Base-by-base conservation (phyloP, 37 sponge, comb jelly and placozoan species). In the Aplysina aerophoba region DNA sequence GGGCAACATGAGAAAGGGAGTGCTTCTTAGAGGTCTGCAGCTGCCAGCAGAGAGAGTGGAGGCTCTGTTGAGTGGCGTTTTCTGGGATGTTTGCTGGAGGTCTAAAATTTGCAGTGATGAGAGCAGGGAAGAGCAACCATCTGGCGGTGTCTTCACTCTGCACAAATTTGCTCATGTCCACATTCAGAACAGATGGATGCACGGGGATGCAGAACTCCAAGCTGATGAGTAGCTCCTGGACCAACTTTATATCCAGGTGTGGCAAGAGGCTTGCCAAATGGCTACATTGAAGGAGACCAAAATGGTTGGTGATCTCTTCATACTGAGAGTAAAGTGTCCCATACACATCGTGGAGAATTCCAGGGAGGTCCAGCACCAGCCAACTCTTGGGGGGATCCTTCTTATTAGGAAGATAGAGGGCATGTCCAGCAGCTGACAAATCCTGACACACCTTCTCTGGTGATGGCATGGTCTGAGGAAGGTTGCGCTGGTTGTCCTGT, bases 151-250 rank as follows among this genome's bases (percentile, higher is more conserved):
- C 33, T 17, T 30, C 1, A 35, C 71, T 69, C 1, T 69, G 31
- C 6, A 8, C 50, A 0, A 30, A 34, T 35, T 34, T 33, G 17
- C 34, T 30, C 35, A 35, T 27, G 33, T 17, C 27, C 34, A 17
- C 71, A 0, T 17, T 17, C 17, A 69, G 71, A 16, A 69, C 34
- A 30, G 71, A 69, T 27, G 71, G 34, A 27, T 69, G 35, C 71
- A 69, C 30, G 28, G 28, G 35, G 30, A 69, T 69, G 34, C 71
- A 69, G 71, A 69, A 69, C 34, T 69, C 71, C 71, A 69, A 69
- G 34, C 71, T 27, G 33, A 69, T 27, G 11, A 69, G 71, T 4
- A 69, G 17, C 28, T 69, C 33, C 1, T 35, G 71, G 34, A 69
- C 6, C 33, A 69, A 34, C 34, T 16, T 4, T 15, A 17, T 4